These are phyloP conservation scores for Labeo catla DNA, from an alignment of 2,113 vertebrate species.

Conservation along the genomic window DNA sequence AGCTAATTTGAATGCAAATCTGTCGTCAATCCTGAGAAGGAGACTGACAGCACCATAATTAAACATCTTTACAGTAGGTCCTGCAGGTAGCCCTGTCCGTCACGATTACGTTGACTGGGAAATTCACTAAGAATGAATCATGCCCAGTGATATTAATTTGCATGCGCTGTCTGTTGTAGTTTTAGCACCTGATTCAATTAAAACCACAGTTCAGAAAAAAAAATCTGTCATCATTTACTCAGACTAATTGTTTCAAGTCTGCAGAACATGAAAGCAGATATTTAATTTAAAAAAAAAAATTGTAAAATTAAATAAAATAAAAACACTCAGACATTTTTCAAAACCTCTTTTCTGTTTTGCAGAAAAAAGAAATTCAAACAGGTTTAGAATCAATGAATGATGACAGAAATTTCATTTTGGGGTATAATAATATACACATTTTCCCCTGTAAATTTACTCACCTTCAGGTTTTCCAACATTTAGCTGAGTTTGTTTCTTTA, in stretches of 20 bases:
- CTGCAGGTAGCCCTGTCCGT: not conserved
- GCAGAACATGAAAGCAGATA: not conserved
- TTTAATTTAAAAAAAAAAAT: not conserved
- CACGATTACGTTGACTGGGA: not conserved
- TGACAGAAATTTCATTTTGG: too few relatives aligned
- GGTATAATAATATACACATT: too few relatives aligned
- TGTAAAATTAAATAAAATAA: not conserved
- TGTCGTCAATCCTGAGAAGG: not conserved
- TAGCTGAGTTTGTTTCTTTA: too few relatives aligned
- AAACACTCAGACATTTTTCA: not conserved
- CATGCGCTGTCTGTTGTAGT: not conserved
- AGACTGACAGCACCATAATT: constrained; percentile 23
- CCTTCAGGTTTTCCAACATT: too few relatives aligned
- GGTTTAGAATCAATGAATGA: not conserved
- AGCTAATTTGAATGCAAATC: constrained; percentile 1
- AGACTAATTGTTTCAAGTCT: not conserved
- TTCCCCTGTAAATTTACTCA: too few relatives aligned
- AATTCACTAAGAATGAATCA: constrained; percentile 3
- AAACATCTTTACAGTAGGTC: constrained; percentile 3
- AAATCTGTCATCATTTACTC: too few relatives aligned
- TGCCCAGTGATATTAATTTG: not conserved
- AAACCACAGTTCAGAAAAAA: not conserved
- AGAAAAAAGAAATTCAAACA: not conserved
- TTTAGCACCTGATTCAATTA: not conserved
- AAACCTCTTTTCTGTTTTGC: not conserved